Base-by-base conservation (phyloP, 1,140 invertebrate species). In the Musca domestica region DNA sequence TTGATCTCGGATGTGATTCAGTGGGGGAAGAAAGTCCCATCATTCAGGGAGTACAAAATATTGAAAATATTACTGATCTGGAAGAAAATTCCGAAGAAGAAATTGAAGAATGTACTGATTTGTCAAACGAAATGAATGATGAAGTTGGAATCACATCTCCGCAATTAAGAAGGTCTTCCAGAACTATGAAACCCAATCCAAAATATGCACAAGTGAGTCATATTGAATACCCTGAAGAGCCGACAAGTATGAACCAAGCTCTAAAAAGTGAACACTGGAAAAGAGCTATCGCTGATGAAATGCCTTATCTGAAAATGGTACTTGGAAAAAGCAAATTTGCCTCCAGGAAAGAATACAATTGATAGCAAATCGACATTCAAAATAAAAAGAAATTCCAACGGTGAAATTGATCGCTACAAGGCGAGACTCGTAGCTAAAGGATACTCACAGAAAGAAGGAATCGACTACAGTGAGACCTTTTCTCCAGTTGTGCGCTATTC, bases 361-460 rank as follows among this genome's bases (percentile, higher is more conserved):
- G 25, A 51, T 20, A 56, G 27, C 4, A 67, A 56, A 46, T 67
- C 34, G 82, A 73, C 82, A 9, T 83, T 75, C 61, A 74, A 73
- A 69, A 66, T 74, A 9, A 84, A 83, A 74, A 52, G 48, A 30
- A 67, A 77, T 48, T 34, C 58, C 48, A 66, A 75, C 66, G 77
- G 77, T 20, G 68, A 69, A 19, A 64, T 73, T 22, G 71, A 68
- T 7, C 61, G 68, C 30, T 83, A 73, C 66, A 85, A 84, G 71
- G 78, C 83, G 30, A 64, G 82, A 48, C 69, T 82, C 25, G 80
- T 83, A 22, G 77, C 71, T 23, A 75, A 74, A 69, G 80, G 77
- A 27, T 81, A 67, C 56, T 54, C 22, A n/a, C 75, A 77, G 56
- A 68, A 52, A 25, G 41, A 56, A 46, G 52, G 52, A 4, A 22